phyloP scores from a whole-genome alignment of 2,888 invertebrate species.

The Drepanosiphum platanoidis region DNA sequence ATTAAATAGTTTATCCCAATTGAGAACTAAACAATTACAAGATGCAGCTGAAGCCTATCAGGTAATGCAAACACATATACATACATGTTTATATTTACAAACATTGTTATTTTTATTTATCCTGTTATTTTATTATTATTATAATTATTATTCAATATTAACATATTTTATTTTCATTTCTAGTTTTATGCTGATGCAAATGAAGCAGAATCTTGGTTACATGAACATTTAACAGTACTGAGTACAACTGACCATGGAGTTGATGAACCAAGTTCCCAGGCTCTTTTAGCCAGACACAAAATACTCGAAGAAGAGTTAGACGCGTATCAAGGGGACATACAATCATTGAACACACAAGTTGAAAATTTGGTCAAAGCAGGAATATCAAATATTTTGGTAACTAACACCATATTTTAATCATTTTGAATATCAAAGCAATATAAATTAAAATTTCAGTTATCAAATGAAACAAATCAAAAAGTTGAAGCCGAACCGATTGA shows the following conservation, averaged over 20 bases:
- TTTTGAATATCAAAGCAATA: background rate
- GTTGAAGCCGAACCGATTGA: slow-evolving; percentile 70
- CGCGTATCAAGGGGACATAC: slow-evolving; percentile 88
- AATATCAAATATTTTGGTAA: slow-evolving; percentile 75
- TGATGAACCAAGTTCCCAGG: slow-evolving; percentile 91
- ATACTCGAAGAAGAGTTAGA: slow-evolving; percentile 88
- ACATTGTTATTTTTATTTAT: background rate
- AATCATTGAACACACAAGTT: slow-evolving; percentile 82
- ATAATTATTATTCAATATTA: background rate
- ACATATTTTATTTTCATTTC: slow-evolving; percentile 10
- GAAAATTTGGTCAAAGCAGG: slow-evolving; percentile 79
- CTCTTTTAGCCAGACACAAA: slow-evolving; percentile 85
- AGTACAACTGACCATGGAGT: slow-evolving; percentile 89
- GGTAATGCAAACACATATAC: slow-evolving; percentile 68
- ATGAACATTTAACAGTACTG: slow-evolving; percentile 92
- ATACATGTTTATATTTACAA: too few species aligned
- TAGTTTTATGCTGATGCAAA: slow-evolving; percentile 96
- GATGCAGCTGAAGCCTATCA: slow-evolving; percentile 94
- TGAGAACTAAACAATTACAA: slow-evolving; percentile 79
- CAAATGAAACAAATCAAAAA: slow-evolving; percentile 73
- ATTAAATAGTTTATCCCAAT: slow-evolving; percentile 83
- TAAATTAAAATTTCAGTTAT: slow-evolving; percentile 67
- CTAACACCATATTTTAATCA: background rate
- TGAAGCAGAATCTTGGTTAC: slow-evolving; percentile 97
- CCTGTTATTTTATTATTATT: background rate